These are phyloP conservation scores for Athripsodes cinereus DNA, from an alignment of 2,888 invertebrate genomes.

Conservation along the genomic window DNA sequence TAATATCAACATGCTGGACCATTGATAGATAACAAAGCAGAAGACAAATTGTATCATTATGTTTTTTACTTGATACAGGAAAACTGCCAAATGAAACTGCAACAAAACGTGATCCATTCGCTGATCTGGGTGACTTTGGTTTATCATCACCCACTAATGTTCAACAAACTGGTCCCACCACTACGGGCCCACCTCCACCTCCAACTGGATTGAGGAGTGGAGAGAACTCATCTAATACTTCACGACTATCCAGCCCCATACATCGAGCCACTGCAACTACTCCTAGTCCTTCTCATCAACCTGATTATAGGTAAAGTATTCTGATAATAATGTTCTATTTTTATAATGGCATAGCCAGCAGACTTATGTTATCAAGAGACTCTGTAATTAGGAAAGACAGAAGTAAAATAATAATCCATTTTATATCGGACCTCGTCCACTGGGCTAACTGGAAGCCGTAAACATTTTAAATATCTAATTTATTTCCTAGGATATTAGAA, in stretches of 20 bases:
- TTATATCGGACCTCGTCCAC: too few relatives aligned
- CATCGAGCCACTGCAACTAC: slow-evolving; percentile 33
- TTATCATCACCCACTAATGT: slow-evolving; percentile 5
- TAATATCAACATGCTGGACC: too few relatives aligned
- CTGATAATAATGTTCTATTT: too few relatives aligned
- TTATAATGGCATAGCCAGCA: too few relatives aligned
- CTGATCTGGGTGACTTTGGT: slow-evolving; percentile 54
- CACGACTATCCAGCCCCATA: slow-evolving; percentile 23
- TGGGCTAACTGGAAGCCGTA: too few relatives aligned
- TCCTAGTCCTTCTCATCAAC: slow-evolving; percentile 43
- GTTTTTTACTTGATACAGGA: slow-evolving; percentile 29
- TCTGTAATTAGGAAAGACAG: too few relatives aligned
- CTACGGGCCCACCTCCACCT: slow-evolving; percentile 1
- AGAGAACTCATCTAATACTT: slow-evolving; percentile 20
- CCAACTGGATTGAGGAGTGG: slow-evolving; percentile 26
- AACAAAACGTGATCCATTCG: slow-evolving; percentile 61
- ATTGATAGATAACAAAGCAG: too few relatives aligned
- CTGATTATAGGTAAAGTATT: slow-evolving; percentile 41
- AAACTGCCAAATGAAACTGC: slow-evolving; percentile 46
- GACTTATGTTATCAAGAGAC: too few relatives aligned
- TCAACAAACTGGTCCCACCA: not conserved
- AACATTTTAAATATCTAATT: too few relatives aligned
- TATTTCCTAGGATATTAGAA: too few relatives aligned
- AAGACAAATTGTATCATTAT: too few relatives aligned
- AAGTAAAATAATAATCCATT: too few relatives aligned